Conservation (phyloP, 2,797 vertebrate species). For the Urosaurus nigricauda region DNA sequence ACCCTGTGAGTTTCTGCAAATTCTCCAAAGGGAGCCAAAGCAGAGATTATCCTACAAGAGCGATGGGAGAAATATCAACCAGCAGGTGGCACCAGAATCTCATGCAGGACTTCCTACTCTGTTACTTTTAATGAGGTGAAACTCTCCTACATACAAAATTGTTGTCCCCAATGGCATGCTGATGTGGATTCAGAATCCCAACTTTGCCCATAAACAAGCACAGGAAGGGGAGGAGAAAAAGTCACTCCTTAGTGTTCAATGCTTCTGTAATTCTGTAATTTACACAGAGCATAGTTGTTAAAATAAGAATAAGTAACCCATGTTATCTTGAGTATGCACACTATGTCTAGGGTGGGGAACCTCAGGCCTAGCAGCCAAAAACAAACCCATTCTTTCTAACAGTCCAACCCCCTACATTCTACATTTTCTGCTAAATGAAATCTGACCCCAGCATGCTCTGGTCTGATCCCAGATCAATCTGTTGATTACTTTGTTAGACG, state of each 20-base stretch:
- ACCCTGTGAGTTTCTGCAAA: not conserved
- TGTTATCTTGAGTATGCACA: not conserved
- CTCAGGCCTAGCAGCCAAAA: not conserved
- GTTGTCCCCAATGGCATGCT: not conserved
- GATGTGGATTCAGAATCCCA: not conserved
- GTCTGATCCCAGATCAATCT: too few species aligned
- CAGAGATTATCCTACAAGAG: not conserved
- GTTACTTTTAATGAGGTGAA: not conserved
- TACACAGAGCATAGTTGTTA: not conserved
- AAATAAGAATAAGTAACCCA: not conserved
- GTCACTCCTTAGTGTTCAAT: not conserved
- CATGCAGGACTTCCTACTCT: not conserved
- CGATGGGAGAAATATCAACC: not conserved
- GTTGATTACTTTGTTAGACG: not conserved
- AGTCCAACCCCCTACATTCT: not conserved
- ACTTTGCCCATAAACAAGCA: conserved; percentile 6
- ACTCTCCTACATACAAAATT: not conserved
- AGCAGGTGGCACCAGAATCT: conserved; percentile 1
- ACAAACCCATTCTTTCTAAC: not conserved
- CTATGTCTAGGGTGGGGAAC: not conserved
- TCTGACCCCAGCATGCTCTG: not conserved
- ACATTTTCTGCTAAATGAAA: not conserved
- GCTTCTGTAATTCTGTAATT: not conserved
- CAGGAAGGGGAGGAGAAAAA: not conserved
- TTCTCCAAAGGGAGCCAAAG: not conserved